Base-by-base conservation (phyloP, 2,888 invertebrate genomes). In the Acrobasis consociella region DNA sequence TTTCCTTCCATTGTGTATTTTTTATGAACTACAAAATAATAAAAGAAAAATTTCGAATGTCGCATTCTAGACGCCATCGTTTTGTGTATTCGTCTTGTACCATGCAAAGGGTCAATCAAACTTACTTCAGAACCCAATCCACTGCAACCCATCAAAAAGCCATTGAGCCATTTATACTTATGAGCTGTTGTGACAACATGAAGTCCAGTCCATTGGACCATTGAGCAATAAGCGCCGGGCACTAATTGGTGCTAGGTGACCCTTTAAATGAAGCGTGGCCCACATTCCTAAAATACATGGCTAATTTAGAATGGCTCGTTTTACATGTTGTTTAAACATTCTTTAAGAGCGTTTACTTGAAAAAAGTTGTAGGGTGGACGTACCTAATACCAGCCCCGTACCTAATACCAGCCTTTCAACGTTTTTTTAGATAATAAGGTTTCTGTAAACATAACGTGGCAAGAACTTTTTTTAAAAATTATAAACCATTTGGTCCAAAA, bases 301-400 rank as follows among this genome's bases (percentile, higher is more conserved):
- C 17, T 42, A 52, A 60, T 60, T 60, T 60, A 49, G 9, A 42
- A 16, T 51, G 60, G 39, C 60, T 52, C n/a, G 42, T 60, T 52
- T 60, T 42, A 52, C 42, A 52, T 51, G 42, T 38, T 51, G 10
- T 46, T 46, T 5, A 46, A 11, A 13, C 13, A 10, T 10, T 46
- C 46, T 46, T 13, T 31, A 31, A 31, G 31, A 5, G 22, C 22
- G 22, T 22, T 22, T 22, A 22, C 22, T 22, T 3, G 22, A 22
- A 22, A 5, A 22, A 22, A 22, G 5, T n/a, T n/a, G n/a, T n/a
- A n/a, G n/a, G n/a, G n/a, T n/a, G n/a, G n/a, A n/a, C n/a, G n/a
- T n/a, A n/a, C n/a, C n/a, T n/a, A n/a, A n/a, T n/a, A n/a, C n/a
- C n/a, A n/a, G n/a, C n/a, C n/a, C n/a, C n/a, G n/a, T n/a, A n/a